Evolutionary conservation across 2,888 invertebrate species (phyloP).

Genomic region (Sphecodes monilicornis): DNA sequence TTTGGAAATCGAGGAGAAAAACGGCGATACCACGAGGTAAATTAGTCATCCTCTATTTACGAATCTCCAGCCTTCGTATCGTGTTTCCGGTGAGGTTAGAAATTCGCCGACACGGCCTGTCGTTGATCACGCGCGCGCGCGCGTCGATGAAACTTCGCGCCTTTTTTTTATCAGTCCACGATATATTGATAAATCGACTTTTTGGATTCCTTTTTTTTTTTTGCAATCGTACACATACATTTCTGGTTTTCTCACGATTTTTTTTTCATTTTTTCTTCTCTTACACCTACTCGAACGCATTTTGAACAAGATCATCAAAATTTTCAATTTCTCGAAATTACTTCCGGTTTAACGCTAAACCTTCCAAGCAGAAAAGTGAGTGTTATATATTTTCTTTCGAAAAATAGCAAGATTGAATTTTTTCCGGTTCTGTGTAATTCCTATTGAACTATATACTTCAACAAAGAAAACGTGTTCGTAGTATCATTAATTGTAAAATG

Average conservation of each 20-base stretch:
- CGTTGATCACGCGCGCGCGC: slow-evolving; percentile 21
- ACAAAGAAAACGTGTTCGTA: too few species aligned
- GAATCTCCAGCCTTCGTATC: slow-evolving; percentile 35
- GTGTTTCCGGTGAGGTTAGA: slow-evolving; percentile 49
- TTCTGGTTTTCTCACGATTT: background rate
- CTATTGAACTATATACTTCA: too few species aligned
- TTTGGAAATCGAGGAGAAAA: slow-evolving; percentile 82
- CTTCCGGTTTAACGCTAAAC: background rate
- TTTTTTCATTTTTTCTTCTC: background rate
- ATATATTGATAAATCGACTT: background rate
- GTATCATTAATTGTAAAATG: too few species aligned
- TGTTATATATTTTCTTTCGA: too few species aligned
- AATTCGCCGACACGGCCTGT: slow-evolving; percentile 23
- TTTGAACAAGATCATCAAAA: background rate
- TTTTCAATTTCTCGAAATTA: background rate
- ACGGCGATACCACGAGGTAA: slow-evolving; percentile 82
- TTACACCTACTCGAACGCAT: background rate
- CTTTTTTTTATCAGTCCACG: slow-evolving; percentile 31
- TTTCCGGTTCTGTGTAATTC: too few species aligned
- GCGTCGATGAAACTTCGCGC: slow-evolving; percentile 42
- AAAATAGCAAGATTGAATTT: too few species aligned
- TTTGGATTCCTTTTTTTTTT: background rate
- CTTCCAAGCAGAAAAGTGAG: too few species aligned
- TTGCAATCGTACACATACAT: background rate
- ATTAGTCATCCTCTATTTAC: slow-evolving; percentile 50